These are phyloP conservation scores for Actinernus sp. DNA, from an alignment of 92 coral and sea anemone species.

Conservation along the genomic window DNA sequence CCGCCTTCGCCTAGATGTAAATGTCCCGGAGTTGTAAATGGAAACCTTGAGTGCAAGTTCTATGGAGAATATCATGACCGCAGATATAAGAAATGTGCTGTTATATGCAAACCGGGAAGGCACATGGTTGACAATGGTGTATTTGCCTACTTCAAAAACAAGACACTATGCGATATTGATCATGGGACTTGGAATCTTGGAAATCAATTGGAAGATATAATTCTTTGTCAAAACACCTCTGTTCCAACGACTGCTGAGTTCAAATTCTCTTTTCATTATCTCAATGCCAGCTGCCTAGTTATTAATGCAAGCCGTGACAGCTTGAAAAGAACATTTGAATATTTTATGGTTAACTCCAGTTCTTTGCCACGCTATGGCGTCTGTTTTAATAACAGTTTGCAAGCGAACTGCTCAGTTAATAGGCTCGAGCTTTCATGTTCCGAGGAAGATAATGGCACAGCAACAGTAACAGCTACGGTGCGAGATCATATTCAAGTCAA, in stretches of 20 bases:
- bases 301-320: background rate
- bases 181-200: background rate
- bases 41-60: background rate
- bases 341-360: background rate
- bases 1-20: conserved; percentile 3
- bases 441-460: background rate
- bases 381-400: background rate
- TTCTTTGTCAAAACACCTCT: background rate
- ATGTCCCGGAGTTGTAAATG: background rate
- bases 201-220: background rate
- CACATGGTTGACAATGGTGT: background rate
- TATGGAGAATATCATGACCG: background rate
- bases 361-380: background rate
- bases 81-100: background rate
- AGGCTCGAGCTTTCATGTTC: background rate
- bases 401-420: background rate
- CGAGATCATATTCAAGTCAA: background rate
- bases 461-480: background rate
- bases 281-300: background rate
- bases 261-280: background rate
- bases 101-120: background rate
- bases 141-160: background rate
- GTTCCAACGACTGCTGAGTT: background rate
- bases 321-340: background rate
- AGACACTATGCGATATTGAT: background rate